Evolutionary conservation across 2,797 vertebrate genomes (phyloP).

Genomic region (Leptoclinus maculatus): DNA sequence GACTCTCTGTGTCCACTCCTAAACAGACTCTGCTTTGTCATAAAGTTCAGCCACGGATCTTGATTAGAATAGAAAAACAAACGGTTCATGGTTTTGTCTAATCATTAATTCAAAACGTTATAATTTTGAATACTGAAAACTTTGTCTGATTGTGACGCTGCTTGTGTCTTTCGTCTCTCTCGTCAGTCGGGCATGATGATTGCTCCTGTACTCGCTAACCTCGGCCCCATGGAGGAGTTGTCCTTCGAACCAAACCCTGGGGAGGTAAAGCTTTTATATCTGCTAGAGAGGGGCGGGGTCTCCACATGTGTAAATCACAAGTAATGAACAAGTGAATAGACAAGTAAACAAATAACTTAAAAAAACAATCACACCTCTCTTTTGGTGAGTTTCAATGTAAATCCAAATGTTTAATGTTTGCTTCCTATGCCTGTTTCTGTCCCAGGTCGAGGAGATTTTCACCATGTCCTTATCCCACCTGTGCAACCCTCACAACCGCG

Average conservation of each 20-base stretch:
- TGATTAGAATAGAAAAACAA: neutral
- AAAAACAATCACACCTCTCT: neutral
- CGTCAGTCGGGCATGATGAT: constrained; percentile 86
- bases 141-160: neutral
- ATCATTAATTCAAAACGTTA: neutral
- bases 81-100: neutral
- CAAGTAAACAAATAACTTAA: neutral
- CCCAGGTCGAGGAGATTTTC: constrained; percentile 92
- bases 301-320: neutral
- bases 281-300: neutral
- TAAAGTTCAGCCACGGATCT: no score
- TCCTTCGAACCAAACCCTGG: constrained; percentile 87
- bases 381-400: neutral
- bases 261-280: constrained; percentile 84
- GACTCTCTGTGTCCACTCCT: neutral
- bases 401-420: neutral
- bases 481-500: constrained; percentile 85
- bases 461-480: constrained; percentile 88
- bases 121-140: neutral
- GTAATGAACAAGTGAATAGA: neutral
- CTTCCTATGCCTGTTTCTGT: constrained; percentile 8
- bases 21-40: neutral
- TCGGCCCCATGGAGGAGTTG: constrained; percentile 88
- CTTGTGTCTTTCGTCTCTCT: constrained; percentile 7
- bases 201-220: constrained; percentile 88